Percentiles rank a stretch among this genome's conserved stretches.
Conservation (phyloP, 2,888 invertebrate species). For the Athalia rosae region DNA sequence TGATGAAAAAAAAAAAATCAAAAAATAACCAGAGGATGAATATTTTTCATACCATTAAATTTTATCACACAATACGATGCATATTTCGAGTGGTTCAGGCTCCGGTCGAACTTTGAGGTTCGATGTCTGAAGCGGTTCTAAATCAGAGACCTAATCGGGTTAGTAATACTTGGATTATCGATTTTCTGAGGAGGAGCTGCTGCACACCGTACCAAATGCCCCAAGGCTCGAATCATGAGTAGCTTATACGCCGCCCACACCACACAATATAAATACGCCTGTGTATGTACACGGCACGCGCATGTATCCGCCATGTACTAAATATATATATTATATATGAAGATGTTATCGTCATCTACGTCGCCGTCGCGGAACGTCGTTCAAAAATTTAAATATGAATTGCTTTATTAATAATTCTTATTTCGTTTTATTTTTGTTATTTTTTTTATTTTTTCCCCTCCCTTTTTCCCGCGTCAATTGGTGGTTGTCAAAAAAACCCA, state of each 20-base stretch:
- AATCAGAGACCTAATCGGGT: slow-evolving; percentile 37
- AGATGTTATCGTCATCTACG: slow-evolving; percentile 27
- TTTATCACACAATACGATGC: too few relatives aligned
- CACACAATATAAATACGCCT: background rate
- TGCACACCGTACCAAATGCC: slow-evolving; percentile 15
- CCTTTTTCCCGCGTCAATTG: slow-evolving; percentile 17
- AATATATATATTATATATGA: background rate
- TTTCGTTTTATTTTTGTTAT: background rate
- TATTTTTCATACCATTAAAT: too few relatives aligned
- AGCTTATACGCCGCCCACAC: slow-evolving; percentile 7
- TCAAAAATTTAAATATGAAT: slow-evolving; percentile 51
- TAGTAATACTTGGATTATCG: slow-evolving; percentile 35
- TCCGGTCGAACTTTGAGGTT: background rate
- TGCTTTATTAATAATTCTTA: slow-evolving; percentile 55
- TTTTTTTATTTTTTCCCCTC: background rate
- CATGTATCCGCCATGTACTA: too few relatives aligned
- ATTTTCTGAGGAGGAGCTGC: slow-evolving; percentile 11
- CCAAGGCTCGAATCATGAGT: slow-evolving; percentile 31
- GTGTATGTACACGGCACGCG: too few relatives aligned
- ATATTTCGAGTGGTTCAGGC: background rate
- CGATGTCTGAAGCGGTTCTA: slow-evolving; percentile 16
- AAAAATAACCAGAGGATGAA: background rate
- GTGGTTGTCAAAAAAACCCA: slow-evolving; percentile 30
- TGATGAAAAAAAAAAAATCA: too few relatives aligned
- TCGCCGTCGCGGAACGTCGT: background rate